A percentile compares a stretch with the other conserved stretches of the same genome.
phyloP scores from a whole-genome alignment of 1,140 invertebrate genomes.

The Drosophila kohkoa region DNA sequence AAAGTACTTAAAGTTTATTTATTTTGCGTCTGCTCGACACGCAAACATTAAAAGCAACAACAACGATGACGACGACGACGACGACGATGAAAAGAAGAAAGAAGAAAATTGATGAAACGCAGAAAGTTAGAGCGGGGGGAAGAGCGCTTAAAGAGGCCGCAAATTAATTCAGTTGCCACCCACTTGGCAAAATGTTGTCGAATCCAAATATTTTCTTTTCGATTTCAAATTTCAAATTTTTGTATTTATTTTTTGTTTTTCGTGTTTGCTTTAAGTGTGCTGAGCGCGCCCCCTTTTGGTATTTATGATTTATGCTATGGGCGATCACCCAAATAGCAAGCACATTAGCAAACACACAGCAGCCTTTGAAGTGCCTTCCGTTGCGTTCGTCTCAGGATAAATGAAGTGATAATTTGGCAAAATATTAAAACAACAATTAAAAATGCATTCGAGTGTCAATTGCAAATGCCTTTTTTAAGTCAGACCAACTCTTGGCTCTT shows the following conservation, averaged over 20 bases:
- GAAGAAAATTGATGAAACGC: slow-evolving; percentile 62
- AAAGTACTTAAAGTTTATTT: slow-evolving; percentile 83
- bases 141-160: slow-evolving; percentile 29
- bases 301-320: slow-evolving; percentile 72
- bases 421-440: slow-evolving; percentile 74
- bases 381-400: slow-evolving; percentile 32
- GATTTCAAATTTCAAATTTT: slow-evolving; percentile 58
- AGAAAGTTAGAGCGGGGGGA: neutral
- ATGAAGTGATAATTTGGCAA: slow-evolving; percentile 79
- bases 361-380: slow-evolving; percentile 67
- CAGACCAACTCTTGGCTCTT: neutral
- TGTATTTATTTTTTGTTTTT: no score
- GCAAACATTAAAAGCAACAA: slow-evolving; percentile 71
- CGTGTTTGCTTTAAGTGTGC: slow-evolving; percentile 47
- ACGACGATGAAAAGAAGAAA: slow-evolving; percentile 28
- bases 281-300: neutral
- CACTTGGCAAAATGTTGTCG: slow-evolving; percentile 66
- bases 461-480: slow-evolving; percentile 49
- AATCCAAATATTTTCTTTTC: slow-evolving; percentile 75
- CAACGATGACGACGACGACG: slow-evolving; percentile 1
- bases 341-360: slow-evolving; percentile 38
- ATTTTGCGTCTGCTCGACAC: slow-evolving; percentile 78
- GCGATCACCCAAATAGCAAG: slow-evolving; percentile 62
- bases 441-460: slow-evolving; percentile 73
- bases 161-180: slow-evolving; percentile 82